Percentiles rank a stretch among this genome's conserved stretches.
Evolutionary conservation across 2,888 invertebrate species (phyloP).

Genomic region (Meiosimyza platycephala): DNA sequence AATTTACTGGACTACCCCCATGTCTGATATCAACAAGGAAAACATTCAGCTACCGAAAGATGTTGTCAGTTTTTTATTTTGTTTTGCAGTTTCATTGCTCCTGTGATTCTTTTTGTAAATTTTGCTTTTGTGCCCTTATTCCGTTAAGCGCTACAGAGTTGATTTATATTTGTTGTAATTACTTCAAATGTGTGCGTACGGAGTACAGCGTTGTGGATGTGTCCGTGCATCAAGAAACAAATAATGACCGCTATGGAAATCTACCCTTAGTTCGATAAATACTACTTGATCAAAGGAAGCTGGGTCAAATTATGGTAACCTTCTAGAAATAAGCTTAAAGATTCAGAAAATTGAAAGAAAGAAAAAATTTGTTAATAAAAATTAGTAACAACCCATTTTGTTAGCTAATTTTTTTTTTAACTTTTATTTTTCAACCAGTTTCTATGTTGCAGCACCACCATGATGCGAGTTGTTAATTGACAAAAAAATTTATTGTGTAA

Average conservation of each 20-base stretch:
- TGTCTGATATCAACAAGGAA: background rate
- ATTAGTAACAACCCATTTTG: too few relatives aligned
- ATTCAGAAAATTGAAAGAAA: too few relatives aligned
- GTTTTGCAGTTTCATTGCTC: background rate
- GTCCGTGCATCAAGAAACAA: background rate
- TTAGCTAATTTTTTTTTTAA: background rate
- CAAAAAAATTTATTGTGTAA: background rate
- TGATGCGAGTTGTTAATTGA: background rate
- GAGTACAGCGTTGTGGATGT: background rate
- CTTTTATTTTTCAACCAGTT: background rate
- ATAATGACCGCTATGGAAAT: too few relatives aligned
- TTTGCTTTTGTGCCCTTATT: constrained; percentile 31
- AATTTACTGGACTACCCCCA: too few relatives aligned
- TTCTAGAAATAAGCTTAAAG: too few relatives aligned
- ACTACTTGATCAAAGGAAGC: too few relatives aligned
- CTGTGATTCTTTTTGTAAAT: constrained; percentile 1
- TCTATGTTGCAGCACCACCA: too few relatives aligned
- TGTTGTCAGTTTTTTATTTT: background rate
- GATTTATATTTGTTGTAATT: background rate
- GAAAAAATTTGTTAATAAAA: too few relatives aligned
- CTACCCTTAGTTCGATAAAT: too few relatives aligned
- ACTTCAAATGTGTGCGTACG: background rate
- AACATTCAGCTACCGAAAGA: too few relatives aligned
- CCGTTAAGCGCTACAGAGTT: background rate
- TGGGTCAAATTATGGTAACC: too few relatives aligned